Percentiles rank a stretch among this genome's conserved stretches.
Evolutionary conservation across 2,797 vertebrate species (phyloP).

Genomic region (Oryzias dopingdopingensis): DNA sequence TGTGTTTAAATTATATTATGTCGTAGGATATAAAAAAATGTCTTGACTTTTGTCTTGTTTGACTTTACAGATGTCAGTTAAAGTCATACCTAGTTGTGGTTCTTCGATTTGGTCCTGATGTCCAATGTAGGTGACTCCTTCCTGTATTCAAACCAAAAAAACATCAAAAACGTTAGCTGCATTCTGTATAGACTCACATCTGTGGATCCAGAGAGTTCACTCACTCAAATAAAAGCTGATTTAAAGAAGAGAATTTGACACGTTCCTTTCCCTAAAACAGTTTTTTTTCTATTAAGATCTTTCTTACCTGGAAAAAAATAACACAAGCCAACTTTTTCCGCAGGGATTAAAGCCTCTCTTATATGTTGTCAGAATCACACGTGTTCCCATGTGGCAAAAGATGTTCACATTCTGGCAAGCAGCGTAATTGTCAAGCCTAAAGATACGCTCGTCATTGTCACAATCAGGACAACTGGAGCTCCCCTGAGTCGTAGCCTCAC

Average conservation of each 20-base stretch:
- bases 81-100: slow-evolving; percentile 87
- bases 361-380: slow-evolving; percentile 55
- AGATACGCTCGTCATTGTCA: slow-evolving; percentile 66
- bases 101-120: slow-evolving; percentile 83
- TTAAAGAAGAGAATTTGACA: slow-evolving; percentile 1
- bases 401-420: slow-evolving; percentile 56
- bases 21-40: neutral
- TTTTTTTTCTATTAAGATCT: slow-evolving; percentile 18
- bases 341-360: slow-evolving; percentile 49
- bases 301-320: slow-evolving; percentile 20
- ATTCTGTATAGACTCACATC: neutral
- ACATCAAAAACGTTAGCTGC: slow-evolving; percentile 4
- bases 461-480: slow-evolving; percentile 60
- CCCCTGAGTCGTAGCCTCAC: slow-evolving; percentile 57
- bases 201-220: neutral
- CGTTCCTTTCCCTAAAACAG: slow-evolving; percentile 3
- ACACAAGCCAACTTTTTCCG: slow-evolving; percentile 41
- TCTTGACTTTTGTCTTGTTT: neutral
- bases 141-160: slow-evolving; percentile 71
- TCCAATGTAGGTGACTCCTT: slow-evolving; percentile 92
- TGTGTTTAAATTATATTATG: too few relatives aligned
- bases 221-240: slow-evolving; percentile 7
- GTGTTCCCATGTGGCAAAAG: slow-evolving; percentile 52
- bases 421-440: slow-evolving; percentile 62
- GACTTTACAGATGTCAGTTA: slow-evolving; percentile 1